phyloP scores from a whole-genome alignment of 1,140 invertebrate genomes.

The Metopolophium dirhodum region DNA sequence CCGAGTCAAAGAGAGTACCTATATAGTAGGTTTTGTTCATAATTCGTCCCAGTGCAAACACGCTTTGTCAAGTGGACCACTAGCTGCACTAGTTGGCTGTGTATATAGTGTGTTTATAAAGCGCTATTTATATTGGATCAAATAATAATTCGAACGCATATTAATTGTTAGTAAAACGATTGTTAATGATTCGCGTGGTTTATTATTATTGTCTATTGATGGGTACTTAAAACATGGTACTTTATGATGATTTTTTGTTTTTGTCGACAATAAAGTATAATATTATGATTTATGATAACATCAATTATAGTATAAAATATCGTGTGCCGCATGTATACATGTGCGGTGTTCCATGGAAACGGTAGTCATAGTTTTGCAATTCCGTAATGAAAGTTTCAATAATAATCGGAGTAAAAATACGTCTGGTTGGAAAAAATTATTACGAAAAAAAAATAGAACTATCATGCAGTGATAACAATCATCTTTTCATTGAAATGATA shows the following conservation, averaged over 20 bases:
- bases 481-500: not conserved
- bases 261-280: not conserved
- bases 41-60: constrained; percentile 5
- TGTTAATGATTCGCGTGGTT: not conserved
- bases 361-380: not conserved
- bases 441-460: not conserved
- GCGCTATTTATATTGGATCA: constrained; percentile 10
- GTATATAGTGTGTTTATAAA: not conserved
- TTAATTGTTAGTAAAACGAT: not conserved
- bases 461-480: not conserved
- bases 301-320: not conserved
- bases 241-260: not conserved
- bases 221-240: constrained; percentile 8
- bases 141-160: not conserved
- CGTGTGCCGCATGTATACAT: not conserved
- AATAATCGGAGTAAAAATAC: not conserved
- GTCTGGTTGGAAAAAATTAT: not conserved
- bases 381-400: not conserved
- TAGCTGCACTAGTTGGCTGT: not conserved
- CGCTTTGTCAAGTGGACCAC: constrained; percentile 20
- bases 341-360: not conserved
- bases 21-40: not conserved
- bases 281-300: not conserved
- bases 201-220: not conserved
- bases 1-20: not conserved